These are phyloP conservation scores for Lucifuga dentata DNA, from an alignment of 2,113 vertebrate genomes.

Conservation along the genomic window DNA sequence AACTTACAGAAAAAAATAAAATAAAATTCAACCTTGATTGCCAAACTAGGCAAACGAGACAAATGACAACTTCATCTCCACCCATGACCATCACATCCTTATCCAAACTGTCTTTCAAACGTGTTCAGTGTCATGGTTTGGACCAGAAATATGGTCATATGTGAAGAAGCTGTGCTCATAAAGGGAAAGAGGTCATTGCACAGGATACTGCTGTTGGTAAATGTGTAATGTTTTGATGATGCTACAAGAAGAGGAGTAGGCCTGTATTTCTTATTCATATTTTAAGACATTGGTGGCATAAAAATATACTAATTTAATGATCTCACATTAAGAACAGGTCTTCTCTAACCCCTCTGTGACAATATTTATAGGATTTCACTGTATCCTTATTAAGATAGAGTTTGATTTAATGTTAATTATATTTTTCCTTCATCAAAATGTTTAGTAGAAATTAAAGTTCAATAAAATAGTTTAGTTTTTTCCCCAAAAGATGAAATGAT, in stretches of 20 bases:
- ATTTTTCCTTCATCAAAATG: slow-evolving; percentile 16
- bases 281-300: slow-evolving; percentile 18
- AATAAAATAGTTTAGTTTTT: slow-evolving; percentile 29
- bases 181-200: slow-evolving; percentile 7
- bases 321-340: slow-evolving; percentile 7
- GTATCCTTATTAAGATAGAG: not conserved
- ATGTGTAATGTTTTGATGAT: slow-evolving; percentile 46
- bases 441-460: slow-evolving; percentile 13
- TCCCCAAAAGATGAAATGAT: slow-evolving; percentile 27
- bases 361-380: slow-evolving; percentile 20
- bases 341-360: not conserved
- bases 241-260: slow-evolving; percentile 18
- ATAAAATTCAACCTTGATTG: slow-evolving; percentile 30
- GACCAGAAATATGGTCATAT: slow-evolving; percentile 11
- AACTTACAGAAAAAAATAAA: slow-evolving; percentile 21
- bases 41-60: slow-evolving; percentile 52
- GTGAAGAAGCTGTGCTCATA: slow-evolving; percentile 45
- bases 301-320: not conserved
- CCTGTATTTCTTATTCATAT: slow-evolving; percentile 16
- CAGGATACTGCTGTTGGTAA: not conserved
- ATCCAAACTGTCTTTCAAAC: slow-evolving; percentile 9
- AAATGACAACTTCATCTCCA: slow-evolving; percentile 6
- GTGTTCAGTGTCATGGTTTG: no score
- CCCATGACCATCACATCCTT: not conserved
- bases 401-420: slow-evolving; percentile 30